Conservation (phyloP, 2,797 vertebrate genomes). For the Amblyopsis hoosieri region DNA sequence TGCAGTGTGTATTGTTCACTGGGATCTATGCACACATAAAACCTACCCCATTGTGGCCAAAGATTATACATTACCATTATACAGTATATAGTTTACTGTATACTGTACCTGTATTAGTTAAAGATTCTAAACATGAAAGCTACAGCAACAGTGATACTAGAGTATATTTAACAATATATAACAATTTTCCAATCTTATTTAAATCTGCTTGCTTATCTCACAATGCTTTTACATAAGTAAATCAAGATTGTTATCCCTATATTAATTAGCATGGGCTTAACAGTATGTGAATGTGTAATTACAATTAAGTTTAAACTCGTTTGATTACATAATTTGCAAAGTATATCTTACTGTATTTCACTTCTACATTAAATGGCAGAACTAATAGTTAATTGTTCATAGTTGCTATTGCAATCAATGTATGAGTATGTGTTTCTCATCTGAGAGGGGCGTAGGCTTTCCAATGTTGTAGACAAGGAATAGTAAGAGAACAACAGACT, state of each 20-base stretch:
- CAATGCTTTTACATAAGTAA: too few relatives aligned
- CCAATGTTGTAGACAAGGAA: conserved; percentile 32
- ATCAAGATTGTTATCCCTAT: too few relatives aligned
- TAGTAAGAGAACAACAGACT: conserved; percentile 25
- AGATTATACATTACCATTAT: too few relatives aligned
- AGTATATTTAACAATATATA: too few relatives aligned
- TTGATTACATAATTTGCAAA: neutral
- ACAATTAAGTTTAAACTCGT: conserved; percentile 13
- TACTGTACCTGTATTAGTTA: too few relatives aligned
- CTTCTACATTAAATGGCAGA: conserved; percentile 21
- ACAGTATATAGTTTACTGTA: too few relatives aligned
- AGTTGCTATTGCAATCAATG: conserved; percentile 31
- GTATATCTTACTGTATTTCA: conserved; percentile 24
- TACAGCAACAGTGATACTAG: too few relatives aligned
- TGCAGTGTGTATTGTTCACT: too few relatives aligned
- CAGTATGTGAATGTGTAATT: conserved; percentile 7
- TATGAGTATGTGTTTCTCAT: conserved; percentile 43
- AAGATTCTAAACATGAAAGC: too few relatives aligned
- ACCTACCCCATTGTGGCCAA: too few relatives aligned
- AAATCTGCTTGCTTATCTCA: neutral
- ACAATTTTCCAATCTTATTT: neutral
- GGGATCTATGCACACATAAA: too few relatives aligned
- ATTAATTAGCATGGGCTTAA: too few relatives aligned
- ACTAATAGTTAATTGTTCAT: conserved; percentile 31
- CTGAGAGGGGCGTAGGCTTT: conserved; percentile 33